phyloP scores from a whole-genome alignment of 64 coral and sea anemone genomes.

The Montipora cactus region DNA sequence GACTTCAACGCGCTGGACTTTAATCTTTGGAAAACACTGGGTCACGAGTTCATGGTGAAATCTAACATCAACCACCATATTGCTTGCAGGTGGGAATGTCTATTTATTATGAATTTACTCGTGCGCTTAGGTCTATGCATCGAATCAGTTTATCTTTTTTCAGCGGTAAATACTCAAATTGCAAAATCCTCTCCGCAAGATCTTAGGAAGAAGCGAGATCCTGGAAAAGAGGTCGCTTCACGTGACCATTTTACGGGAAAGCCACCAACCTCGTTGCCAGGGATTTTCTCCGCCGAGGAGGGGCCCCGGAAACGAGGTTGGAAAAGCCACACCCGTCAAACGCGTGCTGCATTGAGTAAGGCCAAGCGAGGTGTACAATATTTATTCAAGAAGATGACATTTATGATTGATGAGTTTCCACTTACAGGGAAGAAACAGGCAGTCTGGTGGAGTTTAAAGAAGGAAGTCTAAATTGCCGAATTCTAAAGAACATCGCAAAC shows the following conservation, averaged over 20 bases:
- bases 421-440: constrained; percentile 19
- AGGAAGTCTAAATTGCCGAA: constrained; percentile 2
- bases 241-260: too few species aligned
- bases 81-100: background rate
- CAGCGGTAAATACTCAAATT: too few species aligned
- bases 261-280: too few species aligned
- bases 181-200: too few species aligned
- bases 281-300: too few species aligned
- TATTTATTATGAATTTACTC: background rate
- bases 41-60: constrained; percentile 69
- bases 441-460: constrained; percentile 23
- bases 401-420: background rate
- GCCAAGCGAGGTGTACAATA: too few species aligned
- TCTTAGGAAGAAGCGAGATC: too few species aligned
- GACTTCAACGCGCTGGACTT: constrained; percentile 60
- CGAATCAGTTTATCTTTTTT: too few species aligned
- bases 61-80: constrained; percentile 52
- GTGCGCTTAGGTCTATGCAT: too few species aligned
- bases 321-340: too few species aligned
- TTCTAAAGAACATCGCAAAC: constrained; percentile 16
- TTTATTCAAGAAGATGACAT: too few species aligned
- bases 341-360: background rate
- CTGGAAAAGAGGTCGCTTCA: background rate
- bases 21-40: constrained; percentile 53
- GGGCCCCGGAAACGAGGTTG: too few species aligned